Percentiles rank a stretch among this genome's conserved stretches.
Conservation (phyloP, 2,888 invertebrate genomes). For the Tanytarsus gracilentus region DNA sequence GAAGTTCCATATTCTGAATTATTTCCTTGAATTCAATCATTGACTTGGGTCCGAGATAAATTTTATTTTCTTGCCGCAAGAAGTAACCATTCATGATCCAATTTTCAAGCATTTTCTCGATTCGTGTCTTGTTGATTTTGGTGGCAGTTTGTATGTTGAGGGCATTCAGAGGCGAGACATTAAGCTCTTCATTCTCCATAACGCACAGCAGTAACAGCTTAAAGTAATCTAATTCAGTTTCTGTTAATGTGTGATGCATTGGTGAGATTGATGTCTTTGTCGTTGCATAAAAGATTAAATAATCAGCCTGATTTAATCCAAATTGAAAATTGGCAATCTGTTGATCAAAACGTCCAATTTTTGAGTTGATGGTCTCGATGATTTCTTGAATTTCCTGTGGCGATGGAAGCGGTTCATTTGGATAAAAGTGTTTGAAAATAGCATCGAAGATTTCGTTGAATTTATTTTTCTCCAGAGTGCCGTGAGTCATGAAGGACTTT, state of each 20-base stretch:
- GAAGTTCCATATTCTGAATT: not conserved
- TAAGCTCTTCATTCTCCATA: not conserved
- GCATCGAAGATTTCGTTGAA: not conserved
- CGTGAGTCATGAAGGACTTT: constrained; percentile 4
- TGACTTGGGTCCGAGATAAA: constrained; percentile 16
- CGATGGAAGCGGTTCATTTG: not conserved
- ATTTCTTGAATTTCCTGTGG: not conserved
- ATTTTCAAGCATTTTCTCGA: constrained; percentile 3
- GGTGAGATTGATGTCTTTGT: not conserved
- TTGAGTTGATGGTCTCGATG: constrained; percentile 5
- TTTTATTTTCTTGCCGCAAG: not conserved
- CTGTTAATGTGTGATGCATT: not conserved
- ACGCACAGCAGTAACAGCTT: not conserved
- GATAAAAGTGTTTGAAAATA: not conserved
- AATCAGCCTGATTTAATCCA: not conserved
- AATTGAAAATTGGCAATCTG: not conserved
- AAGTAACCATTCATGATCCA: constrained; percentile 14
- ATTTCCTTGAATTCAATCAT: constrained; percentile 16
- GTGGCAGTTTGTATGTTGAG: not conserved
- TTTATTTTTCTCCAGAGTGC: not conserved
- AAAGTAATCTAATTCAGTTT: constrained; percentile 16
- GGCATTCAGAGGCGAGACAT: not conserved
- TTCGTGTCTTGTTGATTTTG: constrained; percentile 6
- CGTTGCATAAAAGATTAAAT: constrained; percentile 9
- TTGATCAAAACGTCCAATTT: constrained; percentile 20